A percentile compares a stretch with the other conserved stretches of the same genome.
Conservation (phyloP, 2,888 invertebrate species). For the Caenorhabditis virilis region DNA sequence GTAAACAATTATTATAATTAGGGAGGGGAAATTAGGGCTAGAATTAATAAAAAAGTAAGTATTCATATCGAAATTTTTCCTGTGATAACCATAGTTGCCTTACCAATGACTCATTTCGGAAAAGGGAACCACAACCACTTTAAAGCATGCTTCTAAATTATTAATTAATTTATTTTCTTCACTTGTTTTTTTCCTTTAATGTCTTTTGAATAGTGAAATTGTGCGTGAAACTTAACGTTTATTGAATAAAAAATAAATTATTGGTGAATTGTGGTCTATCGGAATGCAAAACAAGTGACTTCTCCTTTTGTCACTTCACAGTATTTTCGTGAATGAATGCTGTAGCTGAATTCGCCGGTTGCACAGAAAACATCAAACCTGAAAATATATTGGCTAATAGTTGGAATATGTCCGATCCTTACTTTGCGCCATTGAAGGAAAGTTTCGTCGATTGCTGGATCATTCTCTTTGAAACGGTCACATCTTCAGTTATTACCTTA, state of each 20-base stretch:
- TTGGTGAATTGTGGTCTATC: conserved; percentile 12
- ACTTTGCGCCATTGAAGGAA: conserved; percentile 50
- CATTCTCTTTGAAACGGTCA: conserved; percentile 57
- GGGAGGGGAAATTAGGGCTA: too few relatives aligned
- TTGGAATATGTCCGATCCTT: not conserved
- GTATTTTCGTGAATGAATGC: conserved; percentile 56
- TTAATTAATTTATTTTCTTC: not conserved
- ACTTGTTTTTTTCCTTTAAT: not conserved
- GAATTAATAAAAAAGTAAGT: too few relatives aligned
- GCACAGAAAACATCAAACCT: conserved; percentile 62
- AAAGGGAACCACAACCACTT: too few relatives aligned
- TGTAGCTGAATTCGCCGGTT: conserved; percentile 62
- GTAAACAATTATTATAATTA: conserved; percentile 55
- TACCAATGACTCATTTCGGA: too few relatives aligned
- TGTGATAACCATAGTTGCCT: too few relatives aligned
- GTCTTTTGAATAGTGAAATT: not conserved
- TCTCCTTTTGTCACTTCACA: conserved; percentile 57
- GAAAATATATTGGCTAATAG: conserved; percentile 2
- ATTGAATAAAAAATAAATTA: not conserved
- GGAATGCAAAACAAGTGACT: conserved; percentile 63
- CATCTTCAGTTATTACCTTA: conserved; percentile 58
- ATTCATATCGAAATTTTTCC: too few relatives aligned
- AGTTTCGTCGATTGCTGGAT: conserved; percentile 55
- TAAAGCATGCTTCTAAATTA: too few relatives aligned
- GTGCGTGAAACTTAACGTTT: not conserved